Evolutionary conservation across 1,140 invertebrate genomes (phyloP).

Genomic region (Drosophila athabasca): DNA sequence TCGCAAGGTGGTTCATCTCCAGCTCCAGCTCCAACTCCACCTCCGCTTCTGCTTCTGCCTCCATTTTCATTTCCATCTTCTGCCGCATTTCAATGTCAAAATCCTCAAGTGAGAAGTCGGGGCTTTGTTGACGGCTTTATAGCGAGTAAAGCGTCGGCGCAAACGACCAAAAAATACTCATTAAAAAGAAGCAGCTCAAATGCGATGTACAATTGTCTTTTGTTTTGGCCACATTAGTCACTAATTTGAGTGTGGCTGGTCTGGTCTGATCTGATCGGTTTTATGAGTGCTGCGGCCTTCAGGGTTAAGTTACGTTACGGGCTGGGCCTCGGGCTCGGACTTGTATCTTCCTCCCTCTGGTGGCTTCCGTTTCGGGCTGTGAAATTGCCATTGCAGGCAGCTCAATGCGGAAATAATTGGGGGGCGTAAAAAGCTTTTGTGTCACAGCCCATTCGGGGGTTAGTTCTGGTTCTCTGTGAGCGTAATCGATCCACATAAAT

Average conservation of each 20-base stretch:
- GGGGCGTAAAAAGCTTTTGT: slow-evolving; percentile 27
- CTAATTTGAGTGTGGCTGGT: slow-evolving; percentile 23
- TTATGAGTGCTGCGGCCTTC: slow-evolving; percentile 27
- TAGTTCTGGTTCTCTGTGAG: too few relatives aligned
- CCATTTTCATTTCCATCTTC: slow-evolving; percentile 13
- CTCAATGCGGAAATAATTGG: slow-evolving; percentile 45
- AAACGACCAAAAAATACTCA: slow-evolving; percentile 56
- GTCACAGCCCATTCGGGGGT: too few relatives aligned
- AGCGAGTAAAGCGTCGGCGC: slow-evolving; percentile 45
- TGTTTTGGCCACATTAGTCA: slow-evolving; percentile 55
- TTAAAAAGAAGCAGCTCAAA: slow-evolving; percentile 50
- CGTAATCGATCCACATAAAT: too few relatives aligned
- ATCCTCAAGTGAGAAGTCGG: slow-evolving; percentile 56
- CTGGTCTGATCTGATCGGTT: slow-evolving; percentile 27
- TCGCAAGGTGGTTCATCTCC: slow-evolving; percentile 33
- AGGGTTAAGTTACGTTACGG: too few relatives aligned
- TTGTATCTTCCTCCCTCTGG: neutral
- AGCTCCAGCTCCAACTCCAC: slow-evolving; percentile 4
- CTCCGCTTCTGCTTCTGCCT: neutral
- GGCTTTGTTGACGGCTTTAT: slow-evolving; percentile 62
- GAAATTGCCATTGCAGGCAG: too few relatives aligned
- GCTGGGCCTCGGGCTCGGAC: neutral
- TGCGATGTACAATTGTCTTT: slow-evolving; percentile 51
- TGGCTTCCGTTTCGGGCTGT: slow-evolving; percentile 1
- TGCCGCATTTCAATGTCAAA: slow-evolving; percentile 63